Evolutionary conservation across 2,797 vertebrate species (phyloP).

Genomic region (Takifugu ocellatus): DNA sequence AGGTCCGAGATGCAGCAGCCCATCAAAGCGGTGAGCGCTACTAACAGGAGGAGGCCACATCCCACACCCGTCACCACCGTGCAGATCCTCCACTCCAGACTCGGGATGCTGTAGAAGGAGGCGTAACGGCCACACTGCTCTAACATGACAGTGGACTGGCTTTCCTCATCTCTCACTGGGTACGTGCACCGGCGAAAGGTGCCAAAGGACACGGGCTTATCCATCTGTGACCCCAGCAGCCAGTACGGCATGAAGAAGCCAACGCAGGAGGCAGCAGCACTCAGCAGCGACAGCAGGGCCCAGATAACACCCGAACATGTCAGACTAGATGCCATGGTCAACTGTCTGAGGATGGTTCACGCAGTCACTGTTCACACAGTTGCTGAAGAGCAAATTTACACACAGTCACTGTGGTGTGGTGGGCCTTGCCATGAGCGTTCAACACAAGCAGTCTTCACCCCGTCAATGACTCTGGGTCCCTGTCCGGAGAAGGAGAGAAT

Average conservation of each 20-base stretch:
- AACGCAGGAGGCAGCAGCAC: conserved; percentile 86
- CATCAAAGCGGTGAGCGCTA: conserved; percentile 93
- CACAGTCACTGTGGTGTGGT: conserved; percentile 45
- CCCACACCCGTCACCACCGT: conserved; percentile 92
- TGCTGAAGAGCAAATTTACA: conserved; percentile 27
- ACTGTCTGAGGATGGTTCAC: conserved; percentile 30
- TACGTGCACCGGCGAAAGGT: conserved; percentile 96
- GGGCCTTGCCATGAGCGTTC: conserved; percentile 49
- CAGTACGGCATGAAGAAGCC: conserved; percentile 99
- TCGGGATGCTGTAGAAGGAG: conserved; percentile 93
- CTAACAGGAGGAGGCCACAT: conserved; percentile 92
- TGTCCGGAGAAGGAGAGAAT: conserved; percentile 45
- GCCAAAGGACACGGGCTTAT: conserved; percentile 93
- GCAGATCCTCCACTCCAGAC: conserved; percentile 93
- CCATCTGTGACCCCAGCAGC: conserved; percentile 92
- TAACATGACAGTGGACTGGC: conserved; percentile 91
- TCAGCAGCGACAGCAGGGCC: conserved; percentile 92
- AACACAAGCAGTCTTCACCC: conserved; percentile 60
- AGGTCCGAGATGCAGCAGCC: conserved; percentile 96
- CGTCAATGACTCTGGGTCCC: conserved; percentile 60
- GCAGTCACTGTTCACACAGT: conserved; percentile 32
- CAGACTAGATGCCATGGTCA: conserved; percentile 88
- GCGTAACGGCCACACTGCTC: conserved; percentile 97
- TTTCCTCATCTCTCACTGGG: conserved; percentile 88
- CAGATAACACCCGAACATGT: conserved; percentile 86